Base-by-base conservation (phyloP, 2,113 vertebrate species). In the Hyperoodon ampullatus region DNA sequence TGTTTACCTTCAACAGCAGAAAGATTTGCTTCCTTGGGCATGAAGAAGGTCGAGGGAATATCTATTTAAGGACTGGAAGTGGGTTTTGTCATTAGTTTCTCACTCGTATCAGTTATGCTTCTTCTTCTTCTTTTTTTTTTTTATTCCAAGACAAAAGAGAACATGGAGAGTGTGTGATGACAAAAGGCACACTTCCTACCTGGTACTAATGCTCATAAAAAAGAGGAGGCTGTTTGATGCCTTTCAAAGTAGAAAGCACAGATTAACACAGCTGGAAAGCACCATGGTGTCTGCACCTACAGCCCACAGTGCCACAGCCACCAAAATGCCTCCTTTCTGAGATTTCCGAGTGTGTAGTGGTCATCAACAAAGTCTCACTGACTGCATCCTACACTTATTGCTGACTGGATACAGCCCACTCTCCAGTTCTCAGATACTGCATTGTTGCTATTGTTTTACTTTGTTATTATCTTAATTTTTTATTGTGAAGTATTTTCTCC, bases 401-500 rank as follows among this genome's bases (percentile, higher is more conserved):
- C 19, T 4, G 1, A 35, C 15, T n/a, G 30, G 33, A 65, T 14
- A 84, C 18, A 53, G 5, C 1, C 5, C 3, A 26, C 5, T 77
- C 26, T 68, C 14, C 39, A 92, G 6, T n/a, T 90, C 14, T 92
- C 63, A 92, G 50, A n/a, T n/a, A 53, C 1, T 47, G n/a, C 8
- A 39, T 15, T 12, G 23, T 30, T 68, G 23, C 28, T 70, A 42
- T 39, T 55, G 55, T 94, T 92, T 55, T 42, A 39, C 81, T 86
- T 65, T 93, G 19, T 42, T 85, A 82, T 53, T 71, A 65, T 68
- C 93, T 82, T 47, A 85, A 85, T 82, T 71, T 90, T 71, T 88
- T 72, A 78, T 77, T 86, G 39, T 93, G 61, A 93, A 82, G 10
- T 81, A 65, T 77, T 96, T 94, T 94, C 26, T 61, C 39, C 11